phyloP scores from a whole-genome alignment of 2,797 vertebrate species.

The Molossus alvarezi region DNA sequence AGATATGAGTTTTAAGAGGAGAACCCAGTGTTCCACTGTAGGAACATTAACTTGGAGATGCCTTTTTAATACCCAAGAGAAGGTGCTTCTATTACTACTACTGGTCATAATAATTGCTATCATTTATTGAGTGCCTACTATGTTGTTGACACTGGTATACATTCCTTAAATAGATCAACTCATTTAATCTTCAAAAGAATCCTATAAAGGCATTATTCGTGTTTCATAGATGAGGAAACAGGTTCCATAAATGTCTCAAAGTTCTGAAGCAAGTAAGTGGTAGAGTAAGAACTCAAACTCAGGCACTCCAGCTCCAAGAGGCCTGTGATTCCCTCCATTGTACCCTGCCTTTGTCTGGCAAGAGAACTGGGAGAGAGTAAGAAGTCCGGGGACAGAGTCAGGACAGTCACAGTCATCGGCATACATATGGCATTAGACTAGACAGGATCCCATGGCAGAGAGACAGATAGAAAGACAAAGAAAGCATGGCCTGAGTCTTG shows the following conservation, averaged over 20 bases:
- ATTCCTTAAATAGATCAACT: neutral
- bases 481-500: neutral
- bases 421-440: neutral
- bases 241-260: neutral
- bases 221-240: constrained; percentile 32
- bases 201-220: neutral
- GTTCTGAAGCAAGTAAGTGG: neutral
- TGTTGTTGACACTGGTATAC: neutral
- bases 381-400: neutral
- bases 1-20: neutral
- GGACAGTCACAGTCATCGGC: neutral
- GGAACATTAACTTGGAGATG: neutral
- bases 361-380: neutral
- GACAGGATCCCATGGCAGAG: neutral
- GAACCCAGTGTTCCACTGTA: neutral
- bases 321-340: neutral
- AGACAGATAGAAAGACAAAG: neutral
- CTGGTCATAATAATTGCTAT: neutral
- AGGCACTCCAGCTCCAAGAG: neutral
- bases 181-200: constrained; percentile 3
- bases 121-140: neutral
- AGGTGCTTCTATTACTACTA: neutral
- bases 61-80: neutral
- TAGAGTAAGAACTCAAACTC: neutral
- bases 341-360: neutral